Conservation (phyloP, 2,113 vertebrate genomes). For the Scopus umbretta region DNA sequence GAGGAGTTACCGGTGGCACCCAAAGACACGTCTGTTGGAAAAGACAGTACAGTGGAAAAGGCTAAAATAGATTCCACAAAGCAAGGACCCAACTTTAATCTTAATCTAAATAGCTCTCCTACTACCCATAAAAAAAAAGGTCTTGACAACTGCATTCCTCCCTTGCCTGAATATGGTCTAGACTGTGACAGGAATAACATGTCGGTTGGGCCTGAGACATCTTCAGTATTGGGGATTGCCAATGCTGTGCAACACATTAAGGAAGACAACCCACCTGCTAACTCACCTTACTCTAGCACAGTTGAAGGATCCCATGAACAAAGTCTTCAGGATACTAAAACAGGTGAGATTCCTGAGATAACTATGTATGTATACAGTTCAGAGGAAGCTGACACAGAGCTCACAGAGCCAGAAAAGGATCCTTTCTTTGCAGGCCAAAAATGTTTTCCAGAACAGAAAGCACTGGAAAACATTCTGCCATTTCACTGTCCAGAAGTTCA, state of each 20-base stretch:
- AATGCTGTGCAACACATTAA: background rate
- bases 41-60: background rate
- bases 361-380: background rate
- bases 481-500: background rate
- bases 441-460: slow-evolving; percentile 8
- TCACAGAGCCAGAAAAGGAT: background rate
- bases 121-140: background rate
- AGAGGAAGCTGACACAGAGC: slow-evolving; percentile 26
- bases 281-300: background rate
- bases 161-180: background rate
- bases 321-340: background rate
- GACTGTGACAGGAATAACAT: background rate
- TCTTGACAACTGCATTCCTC: background rate
- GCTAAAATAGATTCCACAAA: background rate
- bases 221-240: background rate
- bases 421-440: slow-evolving; percentile 17
- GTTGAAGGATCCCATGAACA: background rate
- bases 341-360: slow-evolving; percentile 28
- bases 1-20: background rate
- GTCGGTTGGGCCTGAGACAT: background rate
- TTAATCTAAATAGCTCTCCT: background rate
- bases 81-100: background rate
- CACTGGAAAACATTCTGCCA: background rate
- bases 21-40: background rate
- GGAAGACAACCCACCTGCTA: background rate